Conservation (phyloP, 2,888 invertebrate genomes). For the Phrixothrix hirtus region DNA sequence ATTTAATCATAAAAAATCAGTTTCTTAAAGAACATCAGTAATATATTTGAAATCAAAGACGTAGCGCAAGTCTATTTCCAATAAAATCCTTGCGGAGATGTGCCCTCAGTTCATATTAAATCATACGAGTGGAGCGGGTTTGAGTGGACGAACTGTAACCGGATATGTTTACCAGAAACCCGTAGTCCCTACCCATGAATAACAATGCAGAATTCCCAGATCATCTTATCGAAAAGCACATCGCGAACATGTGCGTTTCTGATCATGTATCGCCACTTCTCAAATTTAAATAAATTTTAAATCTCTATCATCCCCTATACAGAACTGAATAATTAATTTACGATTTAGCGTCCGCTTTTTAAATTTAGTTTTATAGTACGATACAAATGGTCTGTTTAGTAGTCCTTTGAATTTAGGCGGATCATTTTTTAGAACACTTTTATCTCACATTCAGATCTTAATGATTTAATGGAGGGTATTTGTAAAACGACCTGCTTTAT, state of each 20-base stretch:
- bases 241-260: conserved; percentile 34
- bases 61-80: conserved; percentile 20
- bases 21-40: conserved; percentile 11
- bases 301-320: conserved; percentile 23
- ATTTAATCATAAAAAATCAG: no score
- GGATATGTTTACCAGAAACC: conserved; percentile 44
- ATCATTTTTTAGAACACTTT: no score
- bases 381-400: no score
- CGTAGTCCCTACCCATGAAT: conserved; percentile 47
- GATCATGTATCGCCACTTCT: conserved; percentile 27
- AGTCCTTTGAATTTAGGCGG: no score
- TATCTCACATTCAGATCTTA: no score
- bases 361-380: background rate
- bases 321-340: conserved; percentile 26
- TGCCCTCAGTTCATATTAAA: conserved; percentile 34
- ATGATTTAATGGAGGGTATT: no score
- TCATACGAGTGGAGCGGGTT: conserved; percentile 33
- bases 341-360: conserved; percentile 13
- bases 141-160: conserved; percentile 38
- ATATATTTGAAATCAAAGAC: conserved; percentile 23
- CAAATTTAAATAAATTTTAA: conserved; percentile 41
- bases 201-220: conserved; percentile 39
- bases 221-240: conserved; percentile 38
- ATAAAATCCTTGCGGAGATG: conserved; percentile 22
- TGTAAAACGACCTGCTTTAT: no score